Evolutionary conservation across 2,888 invertebrate species (phyloP).

Genomic region (Cistogaster globosa): DNA sequence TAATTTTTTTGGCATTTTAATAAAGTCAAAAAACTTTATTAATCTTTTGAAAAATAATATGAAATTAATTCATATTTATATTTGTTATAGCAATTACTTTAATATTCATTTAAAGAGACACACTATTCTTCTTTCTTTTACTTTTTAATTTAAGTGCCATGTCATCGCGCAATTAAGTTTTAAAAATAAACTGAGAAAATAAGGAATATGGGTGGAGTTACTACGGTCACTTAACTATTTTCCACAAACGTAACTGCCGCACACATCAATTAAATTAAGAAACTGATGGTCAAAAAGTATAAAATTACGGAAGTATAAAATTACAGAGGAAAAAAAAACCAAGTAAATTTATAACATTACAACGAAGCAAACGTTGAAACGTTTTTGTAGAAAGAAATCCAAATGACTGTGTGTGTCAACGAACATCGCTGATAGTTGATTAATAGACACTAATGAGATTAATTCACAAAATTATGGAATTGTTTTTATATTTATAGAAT

Average conservation of each 20-base stretch:
- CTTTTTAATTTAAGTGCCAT: slow-evolving; percentile 33
- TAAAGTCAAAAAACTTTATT: neutral
- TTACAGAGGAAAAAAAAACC: neutral
- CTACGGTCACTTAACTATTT: slow-evolving; percentile 46
- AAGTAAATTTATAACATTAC: neutral
- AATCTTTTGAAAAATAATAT: slow-evolving; percentile 4
- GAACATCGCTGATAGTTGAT: no score
- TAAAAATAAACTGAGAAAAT: slow-evolving; percentile 17
- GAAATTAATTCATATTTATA: neutral
- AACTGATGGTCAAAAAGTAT: slow-evolving; percentile 38
- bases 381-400: no score
- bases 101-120: neutral
- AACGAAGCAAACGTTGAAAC: neutral
- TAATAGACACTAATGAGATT: no score
- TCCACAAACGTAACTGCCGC: slow-evolving; percentile 43
- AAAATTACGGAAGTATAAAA: slow-evolving; percentile 4
- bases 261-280: slow-evolving; percentile 59
- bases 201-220: slow-evolving; percentile 47
- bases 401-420: no score
- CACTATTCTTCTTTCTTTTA: neutral
- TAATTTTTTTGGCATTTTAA: neutral
- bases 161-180: slow-evolving; percentile 41
- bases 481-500: no score
- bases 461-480: no score
- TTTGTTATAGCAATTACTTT: neutral